phyloP scores from a whole-genome alignment of 2,888 invertebrate genomes.

The Blastobasis adustella region DNA sequence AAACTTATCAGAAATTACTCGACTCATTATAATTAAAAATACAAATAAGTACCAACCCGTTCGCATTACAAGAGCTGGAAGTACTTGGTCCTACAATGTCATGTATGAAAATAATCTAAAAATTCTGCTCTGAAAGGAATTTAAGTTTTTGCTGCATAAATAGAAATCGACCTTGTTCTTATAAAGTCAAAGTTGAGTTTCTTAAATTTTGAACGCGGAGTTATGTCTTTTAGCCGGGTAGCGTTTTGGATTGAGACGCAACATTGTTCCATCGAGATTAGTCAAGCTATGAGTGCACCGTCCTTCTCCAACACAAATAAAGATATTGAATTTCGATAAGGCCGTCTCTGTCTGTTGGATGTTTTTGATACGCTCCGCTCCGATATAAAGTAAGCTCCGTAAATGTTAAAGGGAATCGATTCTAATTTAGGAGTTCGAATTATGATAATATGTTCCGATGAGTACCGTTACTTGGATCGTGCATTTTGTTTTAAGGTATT shows the following conservation, averaged over 20 bases:
- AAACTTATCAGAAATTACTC: slow-evolving; percentile 26
- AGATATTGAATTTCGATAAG: slow-evolving; percentile 69
- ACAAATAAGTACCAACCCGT: slow-evolving; percentile 27
- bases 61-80: slow-evolving; percentile 36
- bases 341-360: slow-evolving; percentile 46
- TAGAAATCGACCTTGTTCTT: slow-evolving; percentile 21
- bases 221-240: slow-evolving; percentile 26
- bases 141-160: slow-evolving; percentile 11
- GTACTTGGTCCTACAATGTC: slow-evolving; percentile 40
- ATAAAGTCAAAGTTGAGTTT: slow-evolving; percentile 18
- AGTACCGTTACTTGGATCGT: neutral
- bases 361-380: slow-evolving; percentile 32
- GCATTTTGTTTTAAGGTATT: neutral
- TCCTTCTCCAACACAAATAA: slow-evolving; percentile 65
- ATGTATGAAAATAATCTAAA: slow-evolving; percentile 31
- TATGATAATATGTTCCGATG: slow-evolving; percentile 13
- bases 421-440: slow-evolving; percentile 18
- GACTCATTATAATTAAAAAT: slow-evolving; percentile 26
- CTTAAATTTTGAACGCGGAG: slow-evolving; percentile 4
- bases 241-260: slow-evolving; percentile 56
- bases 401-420: slow-evolving; percentile 23
- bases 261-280: slow-evolving; percentile 67
- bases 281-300: slow-evolving; percentile 49
- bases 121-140: slow-evolving; percentile 12
- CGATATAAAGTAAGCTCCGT: slow-evolving; percentile 33